Conservation (phyloP, 2,797 vertebrate species). For the Danio tinwini region DNA sequence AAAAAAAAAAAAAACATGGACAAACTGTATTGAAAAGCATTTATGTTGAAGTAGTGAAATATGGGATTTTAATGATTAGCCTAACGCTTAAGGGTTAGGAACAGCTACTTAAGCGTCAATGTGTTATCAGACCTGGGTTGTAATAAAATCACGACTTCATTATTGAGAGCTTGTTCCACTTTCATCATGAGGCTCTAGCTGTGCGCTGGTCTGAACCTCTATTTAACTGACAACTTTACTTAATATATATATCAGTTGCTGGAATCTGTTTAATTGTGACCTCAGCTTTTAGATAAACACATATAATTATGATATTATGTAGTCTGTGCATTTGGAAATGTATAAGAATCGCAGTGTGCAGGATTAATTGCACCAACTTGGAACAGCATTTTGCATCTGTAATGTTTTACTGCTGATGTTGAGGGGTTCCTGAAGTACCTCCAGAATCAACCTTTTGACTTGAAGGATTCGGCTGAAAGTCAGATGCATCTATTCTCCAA, state of each 20-base stretch:
- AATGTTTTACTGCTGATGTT: no score
- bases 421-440: not conserved
- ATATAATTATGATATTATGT: not conserved
- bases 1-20: not conserved
- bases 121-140: conserved; percentile 26
- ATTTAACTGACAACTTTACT: conserved; percentile 1
- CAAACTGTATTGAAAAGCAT: conserved; percentile 24
- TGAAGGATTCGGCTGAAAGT: not conserved
- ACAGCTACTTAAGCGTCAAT: conserved; percentile 9
- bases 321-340: not conserved
- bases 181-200: conserved; percentile 11
- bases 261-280: not conserved
- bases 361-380: not conserved
- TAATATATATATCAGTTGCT: not conserved
- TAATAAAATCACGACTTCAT: conserved; percentile 17
- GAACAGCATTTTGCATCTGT: not conserved
- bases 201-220: conserved; percentile 1
- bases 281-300: not conserved
- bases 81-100: conserved; percentile 16
- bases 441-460: not conserved
- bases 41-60: conserved; percentile 12
- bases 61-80: conserved; percentile 33
- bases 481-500: not conserved
- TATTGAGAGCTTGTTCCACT: conserved; percentile 23
- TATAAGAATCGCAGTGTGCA: not conserved